Conservation (phyloP, 2,888 invertebrate species). For the Elmis aenea region DNA sequence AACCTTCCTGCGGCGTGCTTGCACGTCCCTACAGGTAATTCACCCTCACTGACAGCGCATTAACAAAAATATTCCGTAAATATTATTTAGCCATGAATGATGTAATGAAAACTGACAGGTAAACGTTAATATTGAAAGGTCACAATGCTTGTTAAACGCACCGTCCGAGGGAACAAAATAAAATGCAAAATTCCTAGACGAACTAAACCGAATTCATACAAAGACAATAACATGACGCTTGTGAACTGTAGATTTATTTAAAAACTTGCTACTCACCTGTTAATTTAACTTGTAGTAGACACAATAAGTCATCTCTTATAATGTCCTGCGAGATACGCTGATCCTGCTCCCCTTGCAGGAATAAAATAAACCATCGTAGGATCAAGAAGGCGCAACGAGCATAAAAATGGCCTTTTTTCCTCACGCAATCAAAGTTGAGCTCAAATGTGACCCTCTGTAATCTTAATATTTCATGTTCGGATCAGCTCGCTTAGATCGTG, state of each 20-base stretch:
- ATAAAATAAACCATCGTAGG: conserved; percentile 28
- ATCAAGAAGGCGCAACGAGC: conserved; percentile 34
- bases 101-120: conserved; percentile 11
- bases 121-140: conserved; percentile 8
- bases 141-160: neutral
- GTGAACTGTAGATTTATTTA: too few relatives aligned
- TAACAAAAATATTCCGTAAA: conserved; percentile 12
- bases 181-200: too few relatives aligned
- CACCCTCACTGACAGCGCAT: conserved; percentile 10
- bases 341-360: conserved; percentile 17
- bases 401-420: conserved; percentile 43
- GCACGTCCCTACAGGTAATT: conserved; percentile 21
- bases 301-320: conserved; percentile 16
- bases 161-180: neutral
- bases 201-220: too few relatives aligned
- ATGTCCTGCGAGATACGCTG: conserved; percentile 17
- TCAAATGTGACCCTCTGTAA: conserved; percentile 34
- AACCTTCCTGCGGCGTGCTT: conserved; percentile 15
- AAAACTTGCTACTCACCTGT: too few relatives aligned
- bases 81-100: conserved; percentile 10
- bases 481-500: conserved; percentile 13
- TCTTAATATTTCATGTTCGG: conserved; percentile 37
- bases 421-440: conserved; percentile 37
- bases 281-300: conserved; percentile 11
- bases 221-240: too few relatives aligned